Evolutionary conservation across 1,140 invertebrate genomes (phyloP).

Genomic region (Diorhabda sublineata): DNA sequence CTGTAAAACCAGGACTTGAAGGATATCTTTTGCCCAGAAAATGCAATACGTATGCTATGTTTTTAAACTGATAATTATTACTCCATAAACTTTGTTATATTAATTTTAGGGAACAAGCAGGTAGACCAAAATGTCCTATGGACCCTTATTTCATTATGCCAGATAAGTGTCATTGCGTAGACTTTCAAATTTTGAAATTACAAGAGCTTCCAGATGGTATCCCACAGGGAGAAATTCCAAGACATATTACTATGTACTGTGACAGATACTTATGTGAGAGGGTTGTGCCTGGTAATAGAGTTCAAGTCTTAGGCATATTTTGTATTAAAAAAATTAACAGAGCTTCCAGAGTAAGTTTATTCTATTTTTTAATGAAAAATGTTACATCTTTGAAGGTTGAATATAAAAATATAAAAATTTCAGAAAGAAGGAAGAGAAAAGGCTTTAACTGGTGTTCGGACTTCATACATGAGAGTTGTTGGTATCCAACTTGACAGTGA

Average conservation of each 20-base stretch:
- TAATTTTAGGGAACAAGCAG: slow-evolving; percentile 75
- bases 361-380: neutral
- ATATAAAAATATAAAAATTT: slow-evolving; percentile 17
- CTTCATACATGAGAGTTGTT: slow-evolving; percentile 91
- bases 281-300: slow-evolving; percentile 94
- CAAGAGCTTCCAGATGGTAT: slow-evolving; percentile 96
- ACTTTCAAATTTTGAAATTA: slow-evolving; percentile 87
- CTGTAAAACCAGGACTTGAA: slow-evolving; percentile 92
- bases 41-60: slow-evolving; percentile 77
- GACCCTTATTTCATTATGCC: slow-evolving; percentile 98
- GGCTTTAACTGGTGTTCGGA: slow-evolving; percentile 85
- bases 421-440: slow-evolving; percentile 72
- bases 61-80: neutral
- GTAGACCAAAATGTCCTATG: slow-evolving; percentile 85
- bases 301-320: slow-evolving; percentile 91
- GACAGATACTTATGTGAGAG: slow-evolving; percentile 92
- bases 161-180: slow-evolving; percentile 95
- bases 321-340: slow-evolving; percentile 89
- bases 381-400: neutral
- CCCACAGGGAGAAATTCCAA: slow-evolving; percentile 97
- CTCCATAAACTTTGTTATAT: neutral
- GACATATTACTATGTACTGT: slow-evolving; percentile 92
- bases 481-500: slow-evolving; percentile 85
- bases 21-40: slow-evolving; percentile 95
- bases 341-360: slow-evolving; percentile 49